Evolutionary conservation across 2,797 vertebrate genomes (phyloP).

Genomic region (Trematomus bernacchii): DNA sequence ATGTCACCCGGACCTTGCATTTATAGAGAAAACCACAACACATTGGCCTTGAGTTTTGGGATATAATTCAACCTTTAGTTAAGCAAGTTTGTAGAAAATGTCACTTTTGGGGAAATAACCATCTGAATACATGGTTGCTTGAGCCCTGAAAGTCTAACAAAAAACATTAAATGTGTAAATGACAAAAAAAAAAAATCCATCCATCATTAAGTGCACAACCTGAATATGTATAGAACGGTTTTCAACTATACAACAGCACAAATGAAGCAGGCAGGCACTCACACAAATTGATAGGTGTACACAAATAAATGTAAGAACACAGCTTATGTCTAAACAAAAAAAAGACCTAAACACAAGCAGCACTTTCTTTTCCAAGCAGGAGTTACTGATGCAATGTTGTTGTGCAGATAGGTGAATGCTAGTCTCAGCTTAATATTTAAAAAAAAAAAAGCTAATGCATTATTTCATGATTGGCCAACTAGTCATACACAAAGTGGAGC

Average conservation of each 20-base stretch:
- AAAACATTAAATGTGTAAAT: constrained; percentile 25
- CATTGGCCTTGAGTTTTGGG: constrained; percentile 9
- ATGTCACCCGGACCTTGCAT: background rate
- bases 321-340: constrained; percentile 37
- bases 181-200: constrained; percentile 5
- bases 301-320: constrained; percentile 48
- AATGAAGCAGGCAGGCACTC: constrained; percentile 26
- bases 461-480: constrained; percentile 56
- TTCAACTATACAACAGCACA: constrained; percentile 31
- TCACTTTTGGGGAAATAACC: constrained; percentile 24
- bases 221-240: constrained; percentile 21
- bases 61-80: constrained; percentile 53
- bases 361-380: constrained; percentile 56
- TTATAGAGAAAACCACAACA: constrained; percentile 33
- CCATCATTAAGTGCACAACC: constrained; percentile 7
- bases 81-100: constrained; percentile 59
- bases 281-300: constrained; percentile 26
- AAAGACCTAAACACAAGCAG: constrained; percentile 46
- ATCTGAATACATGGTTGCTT: constrained; percentile 12
- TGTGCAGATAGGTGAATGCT: constrained; percentile 37
- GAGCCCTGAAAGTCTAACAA: constrained; percentile 21
- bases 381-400: constrained; percentile 27
- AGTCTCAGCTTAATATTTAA: constrained; percentile 49
- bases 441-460: constrained; percentile 31
- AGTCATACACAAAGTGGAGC: constrained; percentile 56